Conservation (phyloP, 2,797 vertebrate species). For the Phataginus tetradactyla region DNA sequence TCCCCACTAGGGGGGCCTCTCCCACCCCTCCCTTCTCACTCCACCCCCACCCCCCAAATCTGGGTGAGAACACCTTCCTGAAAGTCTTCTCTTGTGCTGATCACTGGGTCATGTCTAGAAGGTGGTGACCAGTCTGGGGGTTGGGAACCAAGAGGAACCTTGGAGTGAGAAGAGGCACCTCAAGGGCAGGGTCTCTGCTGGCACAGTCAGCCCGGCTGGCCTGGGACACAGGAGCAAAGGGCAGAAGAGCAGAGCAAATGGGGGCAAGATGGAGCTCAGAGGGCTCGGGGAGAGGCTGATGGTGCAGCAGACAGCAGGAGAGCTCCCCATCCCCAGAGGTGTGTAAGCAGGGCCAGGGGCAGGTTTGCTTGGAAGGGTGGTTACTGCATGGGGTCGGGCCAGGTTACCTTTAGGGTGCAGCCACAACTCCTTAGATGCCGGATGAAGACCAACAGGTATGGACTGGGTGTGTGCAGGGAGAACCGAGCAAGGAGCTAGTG, state of each 20-base stretch:
- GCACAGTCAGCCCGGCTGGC: neutral
- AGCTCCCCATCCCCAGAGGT: neutral
- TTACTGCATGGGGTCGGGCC: neutral
- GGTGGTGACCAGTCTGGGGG: too few relatives aligned
- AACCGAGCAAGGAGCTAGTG: too few relatives aligned
- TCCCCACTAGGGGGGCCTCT: neutral
- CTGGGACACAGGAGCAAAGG: too few relatives aligned
- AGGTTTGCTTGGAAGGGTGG: accelerated
- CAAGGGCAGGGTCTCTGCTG: neutral
- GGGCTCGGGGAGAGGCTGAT: neutral
- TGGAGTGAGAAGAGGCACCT: neutral
- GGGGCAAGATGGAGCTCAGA: neutral
- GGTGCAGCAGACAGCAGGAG: neutral
- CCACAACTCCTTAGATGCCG: accelerated
- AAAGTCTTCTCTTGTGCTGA: neutral
- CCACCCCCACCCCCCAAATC: neutral
- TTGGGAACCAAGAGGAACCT: neutral
- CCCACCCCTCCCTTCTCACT: too few relatives aligned
- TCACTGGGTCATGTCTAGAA: neutral
- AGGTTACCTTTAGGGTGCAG: neutral
- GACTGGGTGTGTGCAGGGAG: accelerated
- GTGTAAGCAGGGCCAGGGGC: neutral
- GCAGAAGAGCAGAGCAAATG: neutral
- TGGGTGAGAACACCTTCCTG: neutral
- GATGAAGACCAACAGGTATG: accelerated